Percentiles rank a stretch among this genome's conserved stretches.
Conservation (phyloP, 1,140 invertebrate species). For the Drosophila varians region DNA sequence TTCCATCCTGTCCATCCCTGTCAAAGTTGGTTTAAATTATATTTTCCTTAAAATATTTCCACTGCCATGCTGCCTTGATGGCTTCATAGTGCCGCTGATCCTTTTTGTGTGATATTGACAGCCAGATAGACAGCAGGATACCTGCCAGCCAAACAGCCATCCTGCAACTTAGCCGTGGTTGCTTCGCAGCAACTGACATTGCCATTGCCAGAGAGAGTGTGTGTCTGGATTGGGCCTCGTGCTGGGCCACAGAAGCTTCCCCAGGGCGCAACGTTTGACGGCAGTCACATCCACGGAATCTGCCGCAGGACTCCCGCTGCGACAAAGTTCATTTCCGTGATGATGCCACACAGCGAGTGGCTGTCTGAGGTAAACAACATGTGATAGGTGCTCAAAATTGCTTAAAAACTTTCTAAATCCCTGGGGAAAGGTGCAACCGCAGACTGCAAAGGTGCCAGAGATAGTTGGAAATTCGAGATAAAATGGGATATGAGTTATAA, state of each 20-base stretch:
- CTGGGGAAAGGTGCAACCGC: constrained; percentile 1
- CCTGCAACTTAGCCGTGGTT: constrained; percentile 1
- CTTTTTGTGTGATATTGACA: constrained; percentile 69
- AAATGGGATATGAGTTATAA: background rate
- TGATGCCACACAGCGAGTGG: constrained; percentile 20
- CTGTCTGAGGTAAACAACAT: constrained; percentile 28
- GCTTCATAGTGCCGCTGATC: constrained; percentile 45
- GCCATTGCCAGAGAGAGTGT: constrained; percentile 28
- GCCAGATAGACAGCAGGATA: constrained; percentile 67
- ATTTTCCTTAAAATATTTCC: constrained; percentile 63
- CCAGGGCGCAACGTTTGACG: constrained; percentile 42
- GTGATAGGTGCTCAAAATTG: constrained; percentile 26
- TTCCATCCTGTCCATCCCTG: constrained; percentile 2
- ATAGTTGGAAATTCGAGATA: background rate
- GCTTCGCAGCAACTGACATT: constrained; percentile 6
- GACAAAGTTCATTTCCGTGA: constrained; percentile 30
- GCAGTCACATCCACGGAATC: constrained; percentile 18
- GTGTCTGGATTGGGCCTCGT: constrained; percentile 23
- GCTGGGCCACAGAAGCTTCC: constrained; percentile 13
- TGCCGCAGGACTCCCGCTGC: constrained; percentile 18
- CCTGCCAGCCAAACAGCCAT: constrained; percentile 13
- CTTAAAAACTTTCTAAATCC: constrained; percentile 8
- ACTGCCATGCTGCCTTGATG: constrained; percentile 40
- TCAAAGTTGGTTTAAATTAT: constrained; percentile 54
- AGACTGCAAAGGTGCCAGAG: constrained; percentile 2